Conservation (phyloP, 2,113 vertebrate genomes). For the Corapipo altera region DNA sequence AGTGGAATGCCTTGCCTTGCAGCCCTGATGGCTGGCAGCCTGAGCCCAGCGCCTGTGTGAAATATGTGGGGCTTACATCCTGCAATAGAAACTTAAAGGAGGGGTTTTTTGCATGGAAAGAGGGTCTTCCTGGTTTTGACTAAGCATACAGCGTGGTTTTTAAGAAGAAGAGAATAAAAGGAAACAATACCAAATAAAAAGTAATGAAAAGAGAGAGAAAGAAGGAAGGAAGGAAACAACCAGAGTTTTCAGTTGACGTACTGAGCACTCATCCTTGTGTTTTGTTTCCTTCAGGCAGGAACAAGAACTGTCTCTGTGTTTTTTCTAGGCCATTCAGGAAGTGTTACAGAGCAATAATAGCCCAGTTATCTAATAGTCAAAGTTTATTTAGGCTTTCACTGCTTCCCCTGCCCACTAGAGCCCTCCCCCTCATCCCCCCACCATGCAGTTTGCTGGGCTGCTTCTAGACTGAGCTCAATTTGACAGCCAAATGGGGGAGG, state of each 20-base stretch:
- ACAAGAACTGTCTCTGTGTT: conserved; percentile 65
- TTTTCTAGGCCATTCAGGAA: conserved; percentile 76
- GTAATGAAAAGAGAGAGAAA: not conserved
- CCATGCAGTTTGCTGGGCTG: not conserved
- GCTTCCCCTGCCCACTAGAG: conserved; percentile 67
- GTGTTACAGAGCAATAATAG: conserved; percentile 74
- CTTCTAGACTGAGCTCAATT: not conserved
- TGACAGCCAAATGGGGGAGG: not conserved
- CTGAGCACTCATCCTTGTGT: conserved; percentile 26
- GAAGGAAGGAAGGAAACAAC: not conserved
- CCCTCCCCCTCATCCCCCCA: not conserved
- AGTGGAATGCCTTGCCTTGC: not conserved
- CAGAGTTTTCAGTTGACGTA: not conserved
- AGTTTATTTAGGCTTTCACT: conserved; percentile 75
- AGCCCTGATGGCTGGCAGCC: not conserved
- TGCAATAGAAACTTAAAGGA: not conserved
- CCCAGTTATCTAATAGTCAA: conserved; percentile 72
- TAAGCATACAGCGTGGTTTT: not conserved
- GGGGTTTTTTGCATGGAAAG: not conserved
- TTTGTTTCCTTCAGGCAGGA: conserved; percentile 54
- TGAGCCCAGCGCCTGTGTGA: not conserved
- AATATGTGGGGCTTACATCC: not conserved
- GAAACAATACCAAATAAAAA: not conserved
- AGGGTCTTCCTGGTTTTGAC: not conserved
- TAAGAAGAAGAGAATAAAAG: not conserved